phyloP scores from a whole-genome alignment of 2,113 vertebrate genomes.

The Dromiciops gliroides region DNA sequence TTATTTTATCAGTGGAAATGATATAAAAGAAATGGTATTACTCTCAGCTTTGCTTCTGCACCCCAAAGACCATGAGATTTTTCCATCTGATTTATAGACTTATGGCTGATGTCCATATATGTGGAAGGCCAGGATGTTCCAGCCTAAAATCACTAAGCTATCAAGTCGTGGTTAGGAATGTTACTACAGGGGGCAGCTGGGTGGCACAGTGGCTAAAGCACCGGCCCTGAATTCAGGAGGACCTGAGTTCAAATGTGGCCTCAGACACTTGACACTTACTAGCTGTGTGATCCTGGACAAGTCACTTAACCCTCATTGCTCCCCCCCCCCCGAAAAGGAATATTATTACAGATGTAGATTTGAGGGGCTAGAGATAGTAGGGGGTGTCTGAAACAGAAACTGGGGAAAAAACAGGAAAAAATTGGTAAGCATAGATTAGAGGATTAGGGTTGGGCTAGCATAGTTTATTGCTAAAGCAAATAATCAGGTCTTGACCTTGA shows the following conservation, averaged over 20 bases:
- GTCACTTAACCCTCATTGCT: too few relatives aligned
- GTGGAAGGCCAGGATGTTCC: not conserved
- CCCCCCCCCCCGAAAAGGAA: too few relatives aligned
- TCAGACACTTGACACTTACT: too few relatives aligned
- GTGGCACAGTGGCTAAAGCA: too few relatives aligned
- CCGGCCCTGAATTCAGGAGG: too few relatives aligned
- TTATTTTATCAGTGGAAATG: not conserved
- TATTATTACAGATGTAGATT: not conserved
- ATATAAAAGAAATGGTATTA: not conserved
- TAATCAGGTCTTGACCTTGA: not conserved
- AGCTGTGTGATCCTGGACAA: too few relatives aligned
- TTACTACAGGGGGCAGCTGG: too few relatives aligned
- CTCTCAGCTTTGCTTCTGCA: not conserved
- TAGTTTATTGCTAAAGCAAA: not conserved
- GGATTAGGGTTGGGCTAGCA: not conserved
- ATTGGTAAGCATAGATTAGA: not conserved
- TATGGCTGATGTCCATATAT: not conserved
- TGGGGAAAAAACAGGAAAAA: not conserved
- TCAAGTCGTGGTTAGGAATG: not conserved
- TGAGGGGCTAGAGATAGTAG: not conserved
- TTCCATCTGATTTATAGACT: too few relatives aligned
- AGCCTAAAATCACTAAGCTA: not conserved
- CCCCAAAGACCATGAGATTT: too few relatives aligned
- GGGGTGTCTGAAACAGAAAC: too few relatives aligned
- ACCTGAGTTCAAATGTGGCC: too few relatives aligned